Evolutionary conservation across 2,113 vertebrate species (phyloP), one percentile per base, ranked within the genome.

Genomic region (Brienomyrus longianalis): DNA sequence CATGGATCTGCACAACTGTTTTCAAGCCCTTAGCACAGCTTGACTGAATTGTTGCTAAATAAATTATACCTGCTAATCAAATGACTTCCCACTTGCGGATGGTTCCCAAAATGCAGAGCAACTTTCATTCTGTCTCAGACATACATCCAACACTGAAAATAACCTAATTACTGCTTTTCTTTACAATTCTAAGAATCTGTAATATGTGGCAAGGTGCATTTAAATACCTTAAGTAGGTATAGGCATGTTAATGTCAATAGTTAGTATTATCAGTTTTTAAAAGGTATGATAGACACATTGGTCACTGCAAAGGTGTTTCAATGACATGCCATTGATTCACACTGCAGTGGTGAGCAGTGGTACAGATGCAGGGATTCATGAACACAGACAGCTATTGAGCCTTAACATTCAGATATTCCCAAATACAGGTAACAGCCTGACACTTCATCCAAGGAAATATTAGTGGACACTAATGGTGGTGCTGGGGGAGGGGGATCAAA

Each of bases 61-160:
- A 0, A 89, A 66, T 39, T 51, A 51, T 13, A 21, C 48, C 54
- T 31, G 48, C 27, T 15, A 77, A 31, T 35, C 48, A 83, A 27
- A 86, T 45, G 13, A 5, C 13, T 88, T 7, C 48, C 48, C 19
- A 83, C 19, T 83, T 45, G 80, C 23, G 11, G 70, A 83, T 31
- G 45, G 4, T 89, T 43, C 88, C 88, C 74, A 89, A 39, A 74
- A 83, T 52, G 19, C 27, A 80, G 54, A 89, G 19, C 6, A 89
- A 89, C 27, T 17, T 52, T 13, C 11, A 31, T 15, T 19, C 35
- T 8, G 35, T 35, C 6, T 80, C 74, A 43, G 5, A 87, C 15
- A 27, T 35, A 19, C 31, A 21, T 56, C 27, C 0, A 56, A 35
- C 31, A 54, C 50, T 39, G 52, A 86, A 86, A 86, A 87, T 54